Conservation (phyloP, 2,113 vertebrate species). For the Gopherus evgoodei region DNA sequence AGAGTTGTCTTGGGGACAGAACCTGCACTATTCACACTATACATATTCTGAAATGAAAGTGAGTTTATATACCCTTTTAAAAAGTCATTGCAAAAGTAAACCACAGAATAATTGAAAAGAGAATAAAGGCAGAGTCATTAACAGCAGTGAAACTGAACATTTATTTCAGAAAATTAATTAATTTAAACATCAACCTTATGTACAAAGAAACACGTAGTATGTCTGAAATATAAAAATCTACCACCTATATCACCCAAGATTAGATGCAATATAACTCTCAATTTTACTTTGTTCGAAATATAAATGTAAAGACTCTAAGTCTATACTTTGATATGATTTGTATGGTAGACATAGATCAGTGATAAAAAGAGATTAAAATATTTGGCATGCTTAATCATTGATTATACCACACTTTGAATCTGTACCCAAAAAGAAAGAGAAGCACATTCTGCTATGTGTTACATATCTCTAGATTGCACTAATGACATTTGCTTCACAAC, state of each 20-base stretch:
- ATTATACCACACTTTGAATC: background rate
- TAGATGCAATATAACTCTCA: background rate
- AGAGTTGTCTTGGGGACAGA: background rate
- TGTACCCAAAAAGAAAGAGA: background rate
- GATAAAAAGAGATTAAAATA: background rate
- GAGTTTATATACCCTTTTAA: background rate
- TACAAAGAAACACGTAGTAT: background rate
- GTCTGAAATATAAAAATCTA: background rate
- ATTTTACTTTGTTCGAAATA: background rate
- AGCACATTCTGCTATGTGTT: background rate
- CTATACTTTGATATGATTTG: background rate
- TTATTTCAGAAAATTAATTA: background rate
- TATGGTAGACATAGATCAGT: background rate
- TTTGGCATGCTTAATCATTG: background rate
- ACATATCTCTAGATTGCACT: background rate
- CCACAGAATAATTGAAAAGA: background rate
- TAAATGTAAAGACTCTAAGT: background rate
- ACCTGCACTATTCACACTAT: background rate
- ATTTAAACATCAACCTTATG: background rate
- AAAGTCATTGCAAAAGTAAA: background rate
- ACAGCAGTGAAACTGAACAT: background rate
- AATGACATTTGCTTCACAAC: background rate
- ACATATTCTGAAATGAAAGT: background rate
- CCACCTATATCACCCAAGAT: background rate
- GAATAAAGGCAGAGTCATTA: background rate